Conservation (phyloP, 1,140 invertebrate genomes). For the Eufriesea mexicana region DNA sequence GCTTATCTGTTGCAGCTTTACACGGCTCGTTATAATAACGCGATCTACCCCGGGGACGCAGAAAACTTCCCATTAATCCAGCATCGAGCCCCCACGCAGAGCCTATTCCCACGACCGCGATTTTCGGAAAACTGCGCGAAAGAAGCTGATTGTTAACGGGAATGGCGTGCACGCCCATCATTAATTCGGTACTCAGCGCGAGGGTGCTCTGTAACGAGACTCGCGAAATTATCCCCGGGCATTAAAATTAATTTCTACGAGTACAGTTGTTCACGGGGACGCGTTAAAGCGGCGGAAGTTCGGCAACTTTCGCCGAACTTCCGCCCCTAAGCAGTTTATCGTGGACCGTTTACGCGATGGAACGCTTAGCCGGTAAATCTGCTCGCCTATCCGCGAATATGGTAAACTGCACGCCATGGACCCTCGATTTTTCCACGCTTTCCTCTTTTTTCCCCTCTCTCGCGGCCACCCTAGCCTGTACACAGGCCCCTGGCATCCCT, state of each 20-base stretch:
- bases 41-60: not conserved
- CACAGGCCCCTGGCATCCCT: slow-evolving; percentile 37
- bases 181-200: not conserved
- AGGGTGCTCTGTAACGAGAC: not conserved
- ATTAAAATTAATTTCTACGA: slow-evolving; percentile 22
- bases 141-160: not conserved
- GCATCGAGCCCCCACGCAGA: not conserved
- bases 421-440: slow-evolving; percentile 29
- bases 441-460: not conserved
- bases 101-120: too few species aligned
- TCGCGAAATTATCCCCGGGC: slow-evolving; percentile 1
- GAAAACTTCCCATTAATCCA: not conserved
- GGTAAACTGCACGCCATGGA: slow-evolving; percentile 49
- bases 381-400: slow-evolving; percentile 47
- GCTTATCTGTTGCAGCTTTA: not conserved
- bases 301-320: not conserved
- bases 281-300: not conserved
- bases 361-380: slow-evolving; percentile 48
- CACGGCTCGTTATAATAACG: not conserved
- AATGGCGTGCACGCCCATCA: not conserved
- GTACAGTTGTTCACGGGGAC: not conserved
- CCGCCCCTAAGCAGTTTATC: slow-evolving; percentile 21
- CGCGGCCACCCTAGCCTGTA: not conserved
- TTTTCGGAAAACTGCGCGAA: not conserved
- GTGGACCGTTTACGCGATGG: not conserved